phyloP scores from a whole-genome alignment of 2,888 invertebrate genomes.

The Stegophylla sp. region DNA sequence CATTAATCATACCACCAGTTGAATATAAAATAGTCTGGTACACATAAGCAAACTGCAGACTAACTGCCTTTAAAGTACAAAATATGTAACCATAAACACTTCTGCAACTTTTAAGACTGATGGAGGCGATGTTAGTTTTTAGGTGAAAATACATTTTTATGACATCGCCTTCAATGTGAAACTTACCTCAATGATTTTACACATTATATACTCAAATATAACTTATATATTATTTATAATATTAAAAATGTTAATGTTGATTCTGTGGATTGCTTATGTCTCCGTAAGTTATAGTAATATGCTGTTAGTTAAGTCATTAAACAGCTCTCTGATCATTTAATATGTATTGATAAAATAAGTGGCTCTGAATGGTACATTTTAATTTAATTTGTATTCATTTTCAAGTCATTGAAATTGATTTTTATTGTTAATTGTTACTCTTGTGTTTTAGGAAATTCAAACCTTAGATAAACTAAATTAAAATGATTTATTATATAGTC shows the following conservation, averaged over 20 bases:
- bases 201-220: slow-evolving; percentile 60
- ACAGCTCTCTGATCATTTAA: slow-evolving; percentile 45
- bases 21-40: slow-evolving; percentile 53
- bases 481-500: slow-evolving; percentile 2
- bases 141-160: slow-evolving; percentile 58
- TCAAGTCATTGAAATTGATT: slow-evolving; percentile 20
- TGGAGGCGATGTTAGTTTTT: slow-evolving; percentile 50
- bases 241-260: slow-evolving; percentile 61
- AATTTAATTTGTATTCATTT: slow-evolving; percentile 37
- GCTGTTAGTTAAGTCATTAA: slow-evolving; percentile 55
- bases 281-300: slow-evolving; percentile 51
- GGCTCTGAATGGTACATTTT: slow-evolving; percentile 50
- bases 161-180: slow-evolving; percentile 40
- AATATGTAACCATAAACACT: slow-evolving; percentile 58
- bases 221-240: slow-evolving; percentile 60
- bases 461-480: not conserved
- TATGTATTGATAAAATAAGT: slow-evolving; percentile 38
- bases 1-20: slow-evolving; percentile 53
- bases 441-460: slow-evolving; percentile 42
- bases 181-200: slow-evolving; percentile 60
- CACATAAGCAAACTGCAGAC: slow-evolving; percentile 59
- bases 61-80: slow-evolving; percentile 61
- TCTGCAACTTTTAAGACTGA: slow-evolving; percentile 58
- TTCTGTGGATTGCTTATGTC: slow-evolving; percentile 58
- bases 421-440: slow-evolving; percentile 43